Evolutionary conservation across 2,797 vertebrate species (phyloP).

Genomic region (Gymnocypris eckloni): DNA sequence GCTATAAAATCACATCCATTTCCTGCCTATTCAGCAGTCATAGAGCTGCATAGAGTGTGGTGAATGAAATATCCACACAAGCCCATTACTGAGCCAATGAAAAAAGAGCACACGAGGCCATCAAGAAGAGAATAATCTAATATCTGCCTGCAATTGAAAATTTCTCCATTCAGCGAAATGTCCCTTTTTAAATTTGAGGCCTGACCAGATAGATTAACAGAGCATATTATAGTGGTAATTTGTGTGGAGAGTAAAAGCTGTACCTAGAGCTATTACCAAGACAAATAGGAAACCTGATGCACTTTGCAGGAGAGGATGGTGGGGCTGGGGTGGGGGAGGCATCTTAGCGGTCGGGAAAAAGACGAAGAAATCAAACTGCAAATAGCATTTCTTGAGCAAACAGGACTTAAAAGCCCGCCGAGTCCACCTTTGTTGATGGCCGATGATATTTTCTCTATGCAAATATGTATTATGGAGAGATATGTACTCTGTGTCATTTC

Average conservation of each 20-base stretch:
- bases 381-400: conserved; percentile 30
- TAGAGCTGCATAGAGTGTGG: conserved; percentile 17
- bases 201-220: conserved; percentile 47
- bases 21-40: conserved; percentile 50
- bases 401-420: conserved; percentile 12
- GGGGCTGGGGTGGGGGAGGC: neutral
- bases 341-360: neutral
- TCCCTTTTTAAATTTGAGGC: conserved; percentile 36
- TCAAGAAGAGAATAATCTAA: conserved; percentile 44
- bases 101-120: conserved; percentile 40
- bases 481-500: conserved; percentile 16
- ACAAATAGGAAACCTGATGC: conserved; percentile 18
- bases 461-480: conserved; percentile 32
- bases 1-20: conserved; percentile 52
- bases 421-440: conserved; percentile 33
- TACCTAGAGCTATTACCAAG: conserved; percentile 50
- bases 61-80: conserved; percentile 44
- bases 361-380: neutral
- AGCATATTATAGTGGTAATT: conserved; percentile 46
- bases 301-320: conserved; percentile 3
- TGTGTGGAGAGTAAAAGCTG: conserved; percentile 47
- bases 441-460: conserved; percentile 31
- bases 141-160: conserved; percentile 34
- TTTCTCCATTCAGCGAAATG: conserved; percentile 36
- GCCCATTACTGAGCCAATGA: conserved; percentile 35